Evolutionary conservation across 2,797 vertebrate genomes (phyloP).

Genomic region (Etheostoma nigrum): DNA sequence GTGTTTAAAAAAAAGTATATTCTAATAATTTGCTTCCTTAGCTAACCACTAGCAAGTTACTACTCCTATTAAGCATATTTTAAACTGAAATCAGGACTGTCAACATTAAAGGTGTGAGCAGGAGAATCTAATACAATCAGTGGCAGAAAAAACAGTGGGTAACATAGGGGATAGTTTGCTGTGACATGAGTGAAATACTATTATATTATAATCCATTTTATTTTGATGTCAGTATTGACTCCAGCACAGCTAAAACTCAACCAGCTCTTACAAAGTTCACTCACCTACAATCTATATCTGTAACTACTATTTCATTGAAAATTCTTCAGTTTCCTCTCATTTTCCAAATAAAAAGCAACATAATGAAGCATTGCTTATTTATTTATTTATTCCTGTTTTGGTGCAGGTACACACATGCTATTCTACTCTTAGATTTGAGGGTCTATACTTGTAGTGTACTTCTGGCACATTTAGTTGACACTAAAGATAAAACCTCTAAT

Average conservation of each 20-base stretch:
- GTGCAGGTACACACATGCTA: conserved; percentile 5
- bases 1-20: too few relatives aligned
- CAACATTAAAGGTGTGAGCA: background rate
- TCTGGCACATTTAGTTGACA: conserved; percentile 31
- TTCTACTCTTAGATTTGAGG: conserved; percentile 13
- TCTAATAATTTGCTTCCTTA: background rate
- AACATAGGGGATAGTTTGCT: background rate
- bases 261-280: conserved; percentile 1
- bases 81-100: background rate
- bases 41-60: background rate
- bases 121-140: background rate
- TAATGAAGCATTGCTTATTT: conserved; percentile 22
- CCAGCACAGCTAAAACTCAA: background rate
- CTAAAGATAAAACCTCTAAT: conserved; percentile 31
- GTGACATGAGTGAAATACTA: background rate
- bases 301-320: background rate
- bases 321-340: background rate
- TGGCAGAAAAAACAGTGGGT: background rate
- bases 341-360: conserved; percentile 9
- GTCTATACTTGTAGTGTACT: conserved; percentile 32
- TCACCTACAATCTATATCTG: background rate
- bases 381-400: conserved; percentile 26
- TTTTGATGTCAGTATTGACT: conserved; percentile 23
- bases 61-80: background rate
- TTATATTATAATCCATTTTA: conserved; percentile 26